These are phyloP conservation scores for Vanessa cardui DNA, from an alignment of 2,888 invertebrate species.

Conservation along the genomic window DNA sequence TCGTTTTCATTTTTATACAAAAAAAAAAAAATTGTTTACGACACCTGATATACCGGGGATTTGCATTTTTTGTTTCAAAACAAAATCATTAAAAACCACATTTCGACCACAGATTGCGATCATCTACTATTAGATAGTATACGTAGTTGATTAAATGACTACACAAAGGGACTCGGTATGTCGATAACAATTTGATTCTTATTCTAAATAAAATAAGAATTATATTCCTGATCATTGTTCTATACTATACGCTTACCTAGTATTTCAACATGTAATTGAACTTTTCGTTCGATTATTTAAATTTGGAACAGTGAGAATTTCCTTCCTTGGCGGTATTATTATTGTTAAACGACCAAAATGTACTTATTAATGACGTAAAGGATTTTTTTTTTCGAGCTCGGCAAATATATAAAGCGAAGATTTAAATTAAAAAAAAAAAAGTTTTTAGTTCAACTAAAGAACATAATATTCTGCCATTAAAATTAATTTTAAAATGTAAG, in stretches of 20 bases:
- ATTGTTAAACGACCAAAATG: too few relatives aligned
- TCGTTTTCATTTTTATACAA: too few relatives aligned
- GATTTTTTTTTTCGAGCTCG: too few relatives aligned
- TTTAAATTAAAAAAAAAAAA: too few relatives aligned
- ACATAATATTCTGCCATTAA: too few relatives aligned
- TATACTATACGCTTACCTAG: background rate
- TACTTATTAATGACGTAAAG: too few relatives aligned
- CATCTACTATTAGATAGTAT: constrained; percentile 4
- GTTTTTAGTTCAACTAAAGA: too few relatives aligned
- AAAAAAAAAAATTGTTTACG: background rate
- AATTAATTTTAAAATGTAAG: too few relatives aligned
- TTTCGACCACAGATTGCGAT: constrained; percentile 1
- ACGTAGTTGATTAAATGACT: background rate
- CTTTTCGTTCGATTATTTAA: background rate
- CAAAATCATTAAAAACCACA: constrained; percentile 17
- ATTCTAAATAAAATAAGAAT: background rate
- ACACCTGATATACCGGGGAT: background rate
- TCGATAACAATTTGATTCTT: background rate
- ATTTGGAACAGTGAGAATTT: background rate
- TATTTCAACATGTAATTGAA: background rate
- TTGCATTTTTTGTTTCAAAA: constrained; percentile 8
- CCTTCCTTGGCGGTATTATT: too few relatives aligned
- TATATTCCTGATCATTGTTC: background rate
- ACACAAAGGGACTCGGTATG: background rate
- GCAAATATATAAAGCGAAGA: too few relatives aligned